Evolutionary conservation across 2,888 invertebrate species (phyloP).

Genomic region (Athetis lepigone): DNA sequence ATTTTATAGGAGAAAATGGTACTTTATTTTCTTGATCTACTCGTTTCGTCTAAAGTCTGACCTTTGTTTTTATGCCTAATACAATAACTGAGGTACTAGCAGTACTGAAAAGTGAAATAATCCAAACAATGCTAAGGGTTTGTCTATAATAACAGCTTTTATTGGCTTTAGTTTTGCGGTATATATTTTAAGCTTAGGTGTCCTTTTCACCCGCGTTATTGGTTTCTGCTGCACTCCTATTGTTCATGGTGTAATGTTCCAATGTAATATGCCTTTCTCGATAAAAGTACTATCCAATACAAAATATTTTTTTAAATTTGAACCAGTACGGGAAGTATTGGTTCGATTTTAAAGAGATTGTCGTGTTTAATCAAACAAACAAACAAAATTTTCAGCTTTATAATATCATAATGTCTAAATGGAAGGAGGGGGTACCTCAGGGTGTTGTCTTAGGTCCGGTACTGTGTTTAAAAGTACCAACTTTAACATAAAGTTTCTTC

Average conservation of each 20-base stretch:
- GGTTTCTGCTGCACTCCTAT: no score
- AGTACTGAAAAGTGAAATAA: conserved; percentile 71
- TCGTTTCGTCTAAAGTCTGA: conserved; percentile 73
- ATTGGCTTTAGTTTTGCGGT: conserved; percentile 7
- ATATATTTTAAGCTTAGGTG: no score
- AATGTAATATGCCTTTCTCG: no score
- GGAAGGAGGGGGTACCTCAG: conserved; percentile 3
- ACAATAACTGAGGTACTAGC: conserved; percentile 68
- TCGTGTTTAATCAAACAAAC: no score
- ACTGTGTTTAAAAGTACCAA: not conserved
- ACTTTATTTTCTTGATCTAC: conserved; percentile 74
- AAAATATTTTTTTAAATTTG: no score
- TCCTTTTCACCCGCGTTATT: no score
- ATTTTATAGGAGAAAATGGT: conserved; percentile 75
- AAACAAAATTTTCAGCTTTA: no score
- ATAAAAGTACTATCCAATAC: no score
- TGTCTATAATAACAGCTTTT: conserved; percentile 17
- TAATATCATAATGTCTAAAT: no score
- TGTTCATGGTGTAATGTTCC: no score
- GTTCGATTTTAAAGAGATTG: no score
- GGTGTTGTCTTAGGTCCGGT: not conserved
- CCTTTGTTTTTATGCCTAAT: conserved; percentile 66
- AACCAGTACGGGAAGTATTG: no score
- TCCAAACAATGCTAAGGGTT: conserved; percentile 66
- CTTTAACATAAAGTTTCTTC: not conserved